Evolutionary conservation across 2,888 invertebrate genomes (phyloP).

Genomic region (Agrotis segetum): DNA sequence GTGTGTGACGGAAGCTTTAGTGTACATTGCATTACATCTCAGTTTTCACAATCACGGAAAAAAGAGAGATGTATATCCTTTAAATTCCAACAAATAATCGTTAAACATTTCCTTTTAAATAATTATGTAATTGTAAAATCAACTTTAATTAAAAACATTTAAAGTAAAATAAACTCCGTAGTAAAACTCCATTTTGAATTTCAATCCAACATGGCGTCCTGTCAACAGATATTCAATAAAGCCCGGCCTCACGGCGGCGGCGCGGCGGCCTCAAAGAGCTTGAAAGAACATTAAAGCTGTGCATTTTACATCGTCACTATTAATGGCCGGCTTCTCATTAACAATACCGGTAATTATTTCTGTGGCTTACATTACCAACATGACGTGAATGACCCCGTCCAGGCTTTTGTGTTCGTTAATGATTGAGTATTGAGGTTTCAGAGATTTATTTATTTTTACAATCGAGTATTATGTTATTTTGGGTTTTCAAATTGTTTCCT

Average conservation of each 20-base stretch:
- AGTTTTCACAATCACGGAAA: too few relatives aligned
- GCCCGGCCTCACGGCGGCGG: background rate
- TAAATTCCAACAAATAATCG: too few relatives aligned
- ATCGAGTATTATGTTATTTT: too few relatives aligned
- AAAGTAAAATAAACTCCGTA: background rate
- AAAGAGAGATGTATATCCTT: too few relatives aligned
- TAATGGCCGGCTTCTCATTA: conserved; percentile 14
- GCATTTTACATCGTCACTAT: conserved; percentile 23
- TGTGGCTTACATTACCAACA: conserved; percentile 18
- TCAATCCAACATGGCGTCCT: conserved; percentile 17
- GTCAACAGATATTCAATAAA: conserved; percentile 21
- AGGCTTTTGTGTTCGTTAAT: conserved; percentile 2
- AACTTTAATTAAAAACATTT: background rate
- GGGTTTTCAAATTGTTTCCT: too few relatives aligned
- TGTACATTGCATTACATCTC: too few relatives aligned
- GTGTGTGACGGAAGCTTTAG: too few relatives aligned
- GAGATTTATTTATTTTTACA: conserved; percentile 7
- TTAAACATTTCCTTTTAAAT: too few relatives aligned
- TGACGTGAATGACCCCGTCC: background rate
- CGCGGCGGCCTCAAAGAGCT: conserved; percentile 3
- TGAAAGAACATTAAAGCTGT: conserved; percentile 3
- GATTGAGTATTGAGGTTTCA: background rate
- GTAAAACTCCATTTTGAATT: conserved; percentile 26
- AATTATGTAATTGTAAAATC: background rate
- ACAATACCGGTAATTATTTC: conserved; percentile 32